Conservation (phyloP, 2,113 vertebrate genomes). For the Patagioenas fasciata region DNA sequence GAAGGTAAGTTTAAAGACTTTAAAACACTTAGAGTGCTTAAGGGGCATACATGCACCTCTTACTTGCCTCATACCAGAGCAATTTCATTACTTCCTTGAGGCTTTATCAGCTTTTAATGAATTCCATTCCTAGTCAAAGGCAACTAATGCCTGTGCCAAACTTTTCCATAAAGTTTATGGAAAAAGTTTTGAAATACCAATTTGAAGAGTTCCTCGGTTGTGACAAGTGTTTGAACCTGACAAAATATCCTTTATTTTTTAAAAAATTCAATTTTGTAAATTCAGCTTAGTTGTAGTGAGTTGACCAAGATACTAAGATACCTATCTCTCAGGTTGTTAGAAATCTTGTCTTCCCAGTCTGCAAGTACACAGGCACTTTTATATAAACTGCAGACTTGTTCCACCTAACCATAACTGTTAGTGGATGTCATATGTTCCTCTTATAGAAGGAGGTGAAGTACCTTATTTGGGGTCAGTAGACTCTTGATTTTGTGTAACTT, state of each 20-base stretch:
- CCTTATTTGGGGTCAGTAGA: background rate
- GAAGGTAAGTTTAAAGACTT: background rate
- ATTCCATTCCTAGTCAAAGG: background rate
- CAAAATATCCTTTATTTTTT: background rate
- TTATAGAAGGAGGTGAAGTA: background rate
- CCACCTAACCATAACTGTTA: background rate
- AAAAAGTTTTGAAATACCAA: background rate
- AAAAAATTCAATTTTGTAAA: background rate
- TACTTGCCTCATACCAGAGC: background rate
- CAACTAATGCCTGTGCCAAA: accelerated
- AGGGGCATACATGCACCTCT: accelerated
- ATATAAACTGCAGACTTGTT: background rate
- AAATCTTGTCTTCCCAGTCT: background rate
- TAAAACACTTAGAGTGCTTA: background rate
- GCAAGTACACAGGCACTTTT: no score
- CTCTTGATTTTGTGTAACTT: background rate
- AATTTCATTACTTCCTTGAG: background rate
- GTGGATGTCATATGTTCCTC: background rate
- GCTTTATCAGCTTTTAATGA: background rate
- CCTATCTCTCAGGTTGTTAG: background rate
- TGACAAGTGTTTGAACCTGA: background rate
- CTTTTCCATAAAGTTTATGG: accelerated
- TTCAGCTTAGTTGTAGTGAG: background rate
- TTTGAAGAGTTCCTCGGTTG: background rate
- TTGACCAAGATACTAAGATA: background rate